These are phyloP conservation scores for Anas platyrhynchos DNA, from an alignment of 2,113 vertebrate genomes.

Conservation along the genomic window DNA sequence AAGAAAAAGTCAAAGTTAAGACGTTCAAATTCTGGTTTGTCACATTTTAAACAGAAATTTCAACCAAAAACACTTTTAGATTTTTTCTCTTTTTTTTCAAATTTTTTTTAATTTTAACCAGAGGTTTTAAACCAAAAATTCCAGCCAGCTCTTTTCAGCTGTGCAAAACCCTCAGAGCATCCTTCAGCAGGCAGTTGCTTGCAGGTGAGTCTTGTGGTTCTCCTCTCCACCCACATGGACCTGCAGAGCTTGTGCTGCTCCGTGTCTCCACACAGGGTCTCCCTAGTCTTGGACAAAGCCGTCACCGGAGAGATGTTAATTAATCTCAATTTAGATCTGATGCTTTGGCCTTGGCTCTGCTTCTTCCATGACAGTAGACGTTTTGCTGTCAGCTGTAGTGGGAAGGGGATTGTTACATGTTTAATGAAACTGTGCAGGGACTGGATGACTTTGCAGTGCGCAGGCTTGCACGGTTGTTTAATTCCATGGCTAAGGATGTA, in stretches of 20 bases:
- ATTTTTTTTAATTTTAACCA: background rate
- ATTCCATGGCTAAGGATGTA: background rate
- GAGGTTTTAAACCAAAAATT: background rate
- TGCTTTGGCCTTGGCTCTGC: background rate
- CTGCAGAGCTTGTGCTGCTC: constrained; percentile 31
- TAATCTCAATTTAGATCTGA: background rate
- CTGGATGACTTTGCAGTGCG: background rate
- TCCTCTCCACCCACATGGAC: background rate
- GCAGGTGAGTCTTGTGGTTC: background rate
- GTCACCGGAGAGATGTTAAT: background rate
- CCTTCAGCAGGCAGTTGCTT: background rate
- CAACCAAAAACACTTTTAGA: accelerated
- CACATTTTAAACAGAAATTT: background rate
- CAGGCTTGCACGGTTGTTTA: background rate
- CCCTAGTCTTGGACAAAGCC: constrained; percentile 35
- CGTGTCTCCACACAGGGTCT: constrained; percentile 62
- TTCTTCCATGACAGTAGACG: accelerated
- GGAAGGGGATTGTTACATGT: background rate
- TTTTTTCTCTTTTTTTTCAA: accelerated
- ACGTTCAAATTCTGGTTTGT: background rate
- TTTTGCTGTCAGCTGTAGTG: background rate
- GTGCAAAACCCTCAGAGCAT: accelerated
- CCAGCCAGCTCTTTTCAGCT: background rate
- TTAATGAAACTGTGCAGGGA: background rate
- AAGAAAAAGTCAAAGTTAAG: accelerated